phyloP scores from a whole-genome alignment of 1,140 invertebrate species.

The Antheraea mylitta region DNA sequence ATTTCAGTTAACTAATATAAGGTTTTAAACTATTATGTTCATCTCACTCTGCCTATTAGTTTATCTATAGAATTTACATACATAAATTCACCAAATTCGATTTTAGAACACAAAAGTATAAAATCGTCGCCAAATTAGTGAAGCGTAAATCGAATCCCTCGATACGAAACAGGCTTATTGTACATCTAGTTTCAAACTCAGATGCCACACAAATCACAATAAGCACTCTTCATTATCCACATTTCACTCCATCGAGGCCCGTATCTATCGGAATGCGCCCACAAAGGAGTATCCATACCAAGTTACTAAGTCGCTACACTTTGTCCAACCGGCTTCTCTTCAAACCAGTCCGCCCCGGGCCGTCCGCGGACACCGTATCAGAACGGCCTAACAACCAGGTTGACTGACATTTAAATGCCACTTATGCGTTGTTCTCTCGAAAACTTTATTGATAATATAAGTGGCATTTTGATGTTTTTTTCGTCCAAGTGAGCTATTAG shows the following conservation, averaged over 20 bases:
- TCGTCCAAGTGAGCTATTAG: constrained; percentile 23
- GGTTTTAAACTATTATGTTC: too few relatives aligned
- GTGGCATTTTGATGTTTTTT: constrained; percentile 56
- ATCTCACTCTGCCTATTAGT: too few relatives aligned
- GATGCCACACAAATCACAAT: constrained; percentile 68
- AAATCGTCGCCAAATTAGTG: constrained; percentile 34
- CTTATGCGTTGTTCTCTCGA: constrained; percentile 68
- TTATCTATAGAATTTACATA: too few relatives aligned
- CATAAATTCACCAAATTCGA: too few relatives aligned
- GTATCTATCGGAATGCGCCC: constrained; percentile 72
- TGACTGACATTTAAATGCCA: constrained; percentile 75
- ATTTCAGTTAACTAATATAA: too few relatives aligned
- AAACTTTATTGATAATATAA: constrained; percentile 67
- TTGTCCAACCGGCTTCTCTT: constrained; percentile 62
- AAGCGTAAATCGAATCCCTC: constrained; percentile 48
- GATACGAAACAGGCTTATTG: constrained; percentile 16
- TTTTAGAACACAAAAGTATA: neutral
- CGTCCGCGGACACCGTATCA: constrained; percentile 15
- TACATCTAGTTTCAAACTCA: constrained; percentile 49
- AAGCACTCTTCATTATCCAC: constrained; percentile 71
- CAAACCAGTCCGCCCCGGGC: constrained; percentile 63
- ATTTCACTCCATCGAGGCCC: constrained; percentile 53
- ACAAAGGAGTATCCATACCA: constrained; percentile 63
- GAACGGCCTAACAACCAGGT: constrained; percentile 60
- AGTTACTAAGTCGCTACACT: constrained; percentile 61